phyloP scores from a whole-genome alignment of 2,797 vertebrate species.

The Cottoperca gobio region DNA sequence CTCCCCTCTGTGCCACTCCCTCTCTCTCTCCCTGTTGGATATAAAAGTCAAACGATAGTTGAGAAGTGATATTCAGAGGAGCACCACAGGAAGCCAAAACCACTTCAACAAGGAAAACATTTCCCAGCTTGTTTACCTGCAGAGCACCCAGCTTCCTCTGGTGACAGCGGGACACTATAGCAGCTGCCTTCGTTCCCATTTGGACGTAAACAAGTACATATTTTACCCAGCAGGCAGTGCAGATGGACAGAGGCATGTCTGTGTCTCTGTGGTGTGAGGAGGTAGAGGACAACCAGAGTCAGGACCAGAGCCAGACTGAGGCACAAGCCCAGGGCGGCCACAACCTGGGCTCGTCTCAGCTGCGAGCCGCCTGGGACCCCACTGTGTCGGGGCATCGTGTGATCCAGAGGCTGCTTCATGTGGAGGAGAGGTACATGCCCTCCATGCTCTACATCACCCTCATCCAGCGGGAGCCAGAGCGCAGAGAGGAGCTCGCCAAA shows the following conservation, averaged over 20 bases:
- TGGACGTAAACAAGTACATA: slow-evolving; percentile 20
- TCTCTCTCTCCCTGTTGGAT: slow-evolving; percentile 49
- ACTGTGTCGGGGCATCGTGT: slow-evolving; percentile 81
- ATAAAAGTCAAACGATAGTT: slow-evolving; percentile 66
- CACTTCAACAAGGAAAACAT: not conserved
- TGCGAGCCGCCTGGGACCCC: slow-evolving; percentile 84
- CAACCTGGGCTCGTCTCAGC: slow-evolving; percentile 22
- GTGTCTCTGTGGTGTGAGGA: slow-evolving; percentile 87
- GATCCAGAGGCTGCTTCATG: slow-evolving; percentile 80
- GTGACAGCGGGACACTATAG: slow-evolving; percentile 15
- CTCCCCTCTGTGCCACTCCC: slow-evolving; percentile 49
- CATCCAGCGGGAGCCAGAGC: slow-evolving; percentile 81
- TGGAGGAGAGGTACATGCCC: slow-evolving; percentile 83
- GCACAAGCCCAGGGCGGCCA: not conserved
- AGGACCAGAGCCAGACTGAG: slow-evolving; percentile 26
- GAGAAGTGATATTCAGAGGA: slow-evolving; percentile 26
- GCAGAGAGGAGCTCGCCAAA: slow-evolving; percentile 82
- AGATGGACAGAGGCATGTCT: slow-evolving; percentile 66
- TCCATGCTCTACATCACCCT: slow-evolving; percentile 81
- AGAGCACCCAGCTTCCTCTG: not conserved
- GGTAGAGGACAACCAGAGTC: slow-evolving; percentile 67
- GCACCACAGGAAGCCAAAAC: slow-evolving; percentile 24
- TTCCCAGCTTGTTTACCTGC: not conserved
- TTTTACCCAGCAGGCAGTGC: slow-evolving; percentile 24
- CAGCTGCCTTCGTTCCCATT: not conserved